Percentiles rank a stretch among this genome's conserved stretches.
These are phyloP conservation scores for Amphiprion clarkii DNA, from an alignment of 2,797 vertebrate species.

Conservation along the genomic window DNA sequence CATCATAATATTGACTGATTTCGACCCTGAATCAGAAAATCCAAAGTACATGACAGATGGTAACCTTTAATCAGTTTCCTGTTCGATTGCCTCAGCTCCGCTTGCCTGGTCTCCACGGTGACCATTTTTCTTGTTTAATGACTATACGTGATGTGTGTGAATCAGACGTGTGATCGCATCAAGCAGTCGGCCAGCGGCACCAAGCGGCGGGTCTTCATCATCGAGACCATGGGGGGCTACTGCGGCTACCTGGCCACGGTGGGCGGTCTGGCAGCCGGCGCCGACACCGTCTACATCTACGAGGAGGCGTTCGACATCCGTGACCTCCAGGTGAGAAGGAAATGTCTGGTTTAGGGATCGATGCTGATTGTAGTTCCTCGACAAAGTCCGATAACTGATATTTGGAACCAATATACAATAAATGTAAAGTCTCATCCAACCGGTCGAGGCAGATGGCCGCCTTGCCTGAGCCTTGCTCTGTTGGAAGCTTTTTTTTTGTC, in stretches of 20 bases:
- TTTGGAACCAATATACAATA: no score
- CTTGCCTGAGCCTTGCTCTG: no score
- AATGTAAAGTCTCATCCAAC: no score
- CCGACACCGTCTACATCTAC: conserved; percentile 95
- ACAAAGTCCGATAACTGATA: no score
- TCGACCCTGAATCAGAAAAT: not conserved
- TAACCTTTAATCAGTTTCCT: no score
- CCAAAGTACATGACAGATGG: no score
- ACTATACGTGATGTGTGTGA: conserved; percentile 18
- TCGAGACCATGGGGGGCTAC: conserved; percentile 98
- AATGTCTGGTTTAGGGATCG: not conserved
- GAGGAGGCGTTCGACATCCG: conserved; percentile 95
- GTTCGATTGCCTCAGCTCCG: conserved; percentile 25
- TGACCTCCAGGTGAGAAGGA: conserved; percentile 87
- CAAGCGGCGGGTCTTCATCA: conserved; percentile 96
- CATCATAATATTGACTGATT: not conserved
- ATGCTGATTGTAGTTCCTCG: no score
- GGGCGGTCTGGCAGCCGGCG: conserved; percentile 92
- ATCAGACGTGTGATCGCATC: conserved; percentile 88
- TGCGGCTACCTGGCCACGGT: conserved; percentile 96
- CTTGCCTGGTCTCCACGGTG: conserved; percentile 6
- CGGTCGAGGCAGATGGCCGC: no score
- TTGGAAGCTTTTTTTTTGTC: no score
- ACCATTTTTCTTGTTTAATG: not conserved
- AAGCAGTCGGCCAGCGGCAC: conserved; percentile 97